Evolutionary conservation across 2,797 vertebrate species (phyloP).

Genomic region (Amblyopsis hoosieri): DNA sequence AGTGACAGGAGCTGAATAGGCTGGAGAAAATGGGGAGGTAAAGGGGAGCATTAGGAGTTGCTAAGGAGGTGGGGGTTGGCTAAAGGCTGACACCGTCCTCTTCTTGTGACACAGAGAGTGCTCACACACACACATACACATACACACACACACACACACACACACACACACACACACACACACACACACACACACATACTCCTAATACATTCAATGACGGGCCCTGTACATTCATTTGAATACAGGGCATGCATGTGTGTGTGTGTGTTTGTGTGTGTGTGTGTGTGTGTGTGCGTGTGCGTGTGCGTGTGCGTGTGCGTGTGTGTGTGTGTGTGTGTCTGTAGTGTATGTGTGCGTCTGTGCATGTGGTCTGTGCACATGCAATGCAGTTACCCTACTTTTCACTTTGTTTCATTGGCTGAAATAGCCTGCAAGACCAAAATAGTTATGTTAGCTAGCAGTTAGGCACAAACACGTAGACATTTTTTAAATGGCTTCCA

Average conservation of each 20-base stretch:
- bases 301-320: slow-evolving; percentile 12
- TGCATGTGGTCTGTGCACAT: slow-evolving; percentile 23
- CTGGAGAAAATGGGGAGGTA: slow-evolving; percentile 73
- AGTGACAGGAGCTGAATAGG: slow-evolving; percentile 76
- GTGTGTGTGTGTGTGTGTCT: slow-evolving; percentile 7
- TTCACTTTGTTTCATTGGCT: slow-evolving; percentile 49
- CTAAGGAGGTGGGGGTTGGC: slow-evolving; percentile 64
- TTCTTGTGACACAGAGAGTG: neutral
- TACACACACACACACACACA: neutral
- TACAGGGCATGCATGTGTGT: neutral
- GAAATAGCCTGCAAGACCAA: slow-evolving; percentile 25
- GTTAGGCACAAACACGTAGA: slow-evolving; percentile 8
- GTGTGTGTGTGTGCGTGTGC: slow-evolving; percentile 14
- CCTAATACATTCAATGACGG: slow-evolving; percentile 13
- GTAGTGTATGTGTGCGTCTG: slow-evolving; percentile 14
- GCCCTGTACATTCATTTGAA: slow-evolving; percentile 30
- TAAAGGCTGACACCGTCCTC: slow-evolving; percentile 65
- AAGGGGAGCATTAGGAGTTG: slow-evolving; percentile 69
- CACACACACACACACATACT: slow-evolving; percentile 37
- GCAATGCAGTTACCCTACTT: slow-evolving; percentile 4
- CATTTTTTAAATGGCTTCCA: slow-evolving; percentile 16
- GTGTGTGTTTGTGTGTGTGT: neutral
- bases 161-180: slow-evolving; percentile 41
- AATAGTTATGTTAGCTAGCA: slow-evolving; percentile 18
- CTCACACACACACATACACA: neutral